Conservation (phyloP, 2,113 vertebrate species). For the Sphaerodactylus townsendi region DNA sequence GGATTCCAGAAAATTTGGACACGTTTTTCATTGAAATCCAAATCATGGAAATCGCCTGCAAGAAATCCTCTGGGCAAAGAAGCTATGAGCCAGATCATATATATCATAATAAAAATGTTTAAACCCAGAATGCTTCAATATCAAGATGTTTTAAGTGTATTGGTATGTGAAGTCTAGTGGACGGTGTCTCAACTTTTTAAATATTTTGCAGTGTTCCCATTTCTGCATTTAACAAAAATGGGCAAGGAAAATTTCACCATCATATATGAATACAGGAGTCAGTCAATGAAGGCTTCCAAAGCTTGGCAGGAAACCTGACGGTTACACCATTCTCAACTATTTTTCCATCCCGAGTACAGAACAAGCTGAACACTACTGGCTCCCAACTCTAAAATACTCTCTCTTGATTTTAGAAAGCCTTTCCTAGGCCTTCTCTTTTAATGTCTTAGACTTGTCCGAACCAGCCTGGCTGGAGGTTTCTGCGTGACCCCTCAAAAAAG, state of each 20-base stretch:
- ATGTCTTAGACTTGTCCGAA: neutral
- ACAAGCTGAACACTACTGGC: neutral
- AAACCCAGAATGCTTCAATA: neutral
- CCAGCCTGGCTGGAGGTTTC: neutral
- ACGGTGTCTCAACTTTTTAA: neutral
- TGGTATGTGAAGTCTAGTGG: neutral
- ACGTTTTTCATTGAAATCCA: neutral
- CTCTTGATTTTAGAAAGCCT: neutral
- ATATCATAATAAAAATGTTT: neutral
- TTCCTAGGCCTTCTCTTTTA: neutral
- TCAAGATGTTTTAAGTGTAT: too few relatives aligned
- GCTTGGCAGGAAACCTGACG: neutral
- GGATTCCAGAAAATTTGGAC: neutral
- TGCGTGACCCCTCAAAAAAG: neutral
- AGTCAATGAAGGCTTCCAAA: neutral
- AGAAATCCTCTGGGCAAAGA: neutral
- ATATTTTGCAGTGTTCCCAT: neutral
- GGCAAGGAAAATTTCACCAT: neutral
- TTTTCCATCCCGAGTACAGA: neutral
- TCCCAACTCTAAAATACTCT: neutral
- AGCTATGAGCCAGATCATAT: neutral
- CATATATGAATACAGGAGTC: neutral
- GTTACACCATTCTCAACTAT: neutral
- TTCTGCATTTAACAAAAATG: slow-evolving; percentile 14
- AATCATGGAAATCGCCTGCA: neutral